These are phyloP conservation scores for Triplophysa rosa DNA, from an alignment of 2,113 vertebrate species.

Conservation along the genomic window DNA sequence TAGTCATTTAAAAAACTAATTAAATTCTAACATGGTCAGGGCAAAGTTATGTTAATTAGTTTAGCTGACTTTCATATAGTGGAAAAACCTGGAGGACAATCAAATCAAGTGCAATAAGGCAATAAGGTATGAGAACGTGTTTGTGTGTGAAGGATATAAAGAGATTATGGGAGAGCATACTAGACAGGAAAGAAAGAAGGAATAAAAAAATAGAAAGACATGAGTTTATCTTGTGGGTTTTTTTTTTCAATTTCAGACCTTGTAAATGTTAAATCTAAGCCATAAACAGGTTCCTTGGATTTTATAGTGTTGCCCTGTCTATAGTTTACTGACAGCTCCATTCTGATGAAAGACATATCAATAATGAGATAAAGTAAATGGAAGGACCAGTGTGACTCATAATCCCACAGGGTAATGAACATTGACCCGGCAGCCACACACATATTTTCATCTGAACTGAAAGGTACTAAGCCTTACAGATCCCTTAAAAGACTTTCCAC, in stretches of 20 bases:
- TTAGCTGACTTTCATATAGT: background rate
- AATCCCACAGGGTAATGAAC: constrained; percentile 2
- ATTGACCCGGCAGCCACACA: background rate
- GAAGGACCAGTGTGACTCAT: constrained; percentile 19
- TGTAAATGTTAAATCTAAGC: background rate
- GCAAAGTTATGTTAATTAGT: background rate
- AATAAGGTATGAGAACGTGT: background rate
- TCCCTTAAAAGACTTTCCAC: background rate
- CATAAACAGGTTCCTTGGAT: background rate
- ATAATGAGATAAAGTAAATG: constrained; percentile 13
- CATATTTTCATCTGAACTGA: background rate
- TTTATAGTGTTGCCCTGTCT: constrained; percentile 2
- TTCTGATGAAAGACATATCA: constrained; percentile 26
- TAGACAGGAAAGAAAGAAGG: too few species aligned
- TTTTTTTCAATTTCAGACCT: background rate
- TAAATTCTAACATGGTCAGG: background rate
- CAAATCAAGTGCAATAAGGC: constrained; percentile 3
- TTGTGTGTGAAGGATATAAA: too few species aligned
- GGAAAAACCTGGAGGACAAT: background rate
- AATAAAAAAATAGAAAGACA: too few species aligned
- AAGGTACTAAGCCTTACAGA: background rate
- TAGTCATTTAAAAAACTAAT: constrained; percentile 37
- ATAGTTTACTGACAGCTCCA: background rate
- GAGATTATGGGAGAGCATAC: too few species aligned
- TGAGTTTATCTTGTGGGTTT: too few species aligned